phyloP scores from a whole-genome alignment of 2,113 vertebrate species.

The Osmerus eperlanus region DNA sequence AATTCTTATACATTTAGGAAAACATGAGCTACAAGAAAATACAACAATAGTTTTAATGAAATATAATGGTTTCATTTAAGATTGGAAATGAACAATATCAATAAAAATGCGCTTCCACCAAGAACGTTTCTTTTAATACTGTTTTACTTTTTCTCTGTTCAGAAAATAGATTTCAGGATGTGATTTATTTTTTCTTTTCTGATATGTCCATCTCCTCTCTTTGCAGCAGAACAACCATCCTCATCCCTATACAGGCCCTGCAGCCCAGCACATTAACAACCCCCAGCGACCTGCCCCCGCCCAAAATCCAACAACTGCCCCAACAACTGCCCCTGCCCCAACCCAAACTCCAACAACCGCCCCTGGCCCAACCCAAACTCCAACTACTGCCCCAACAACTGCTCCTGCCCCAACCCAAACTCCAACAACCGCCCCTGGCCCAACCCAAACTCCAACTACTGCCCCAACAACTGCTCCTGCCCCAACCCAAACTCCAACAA shows the following conservation, averaged over 20 bases:
- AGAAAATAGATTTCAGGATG: neutral
- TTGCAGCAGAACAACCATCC: slow-evolving; percentile 90
- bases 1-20: no score
- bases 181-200: neutral
- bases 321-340: slow-evolving; percentile 39
- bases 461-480: slow-evolving; percentile 47
- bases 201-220: neutral
- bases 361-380: slow-evolving; percentile 56
- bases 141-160: neutral
- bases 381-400: no score
- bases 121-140: no score
- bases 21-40: no score
- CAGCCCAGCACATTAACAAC: slow-evolving; percentile 99
- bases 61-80: neutral
- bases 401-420: slow-evolving; percentile 44
- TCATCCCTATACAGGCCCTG: slow-evolving; percentile 96
- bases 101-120: neutral
- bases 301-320: slow-evolving; percentile 62
- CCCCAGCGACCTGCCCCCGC: slow-evolving; percentile 86
- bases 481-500: slow-evolving; percentile 50
- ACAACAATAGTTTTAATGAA: neutral
- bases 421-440: slow-evolving; percentile 83
- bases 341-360: slow-evolving; percentile 90
- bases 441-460: slow-evolving; percentile 6
- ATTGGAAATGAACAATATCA: neutral